These are phyloP conservation scores for Austrolebias charrua DNA, from an alignment of 2,797 vertebrate genomes.

Conservation along the genomic window DNA sequence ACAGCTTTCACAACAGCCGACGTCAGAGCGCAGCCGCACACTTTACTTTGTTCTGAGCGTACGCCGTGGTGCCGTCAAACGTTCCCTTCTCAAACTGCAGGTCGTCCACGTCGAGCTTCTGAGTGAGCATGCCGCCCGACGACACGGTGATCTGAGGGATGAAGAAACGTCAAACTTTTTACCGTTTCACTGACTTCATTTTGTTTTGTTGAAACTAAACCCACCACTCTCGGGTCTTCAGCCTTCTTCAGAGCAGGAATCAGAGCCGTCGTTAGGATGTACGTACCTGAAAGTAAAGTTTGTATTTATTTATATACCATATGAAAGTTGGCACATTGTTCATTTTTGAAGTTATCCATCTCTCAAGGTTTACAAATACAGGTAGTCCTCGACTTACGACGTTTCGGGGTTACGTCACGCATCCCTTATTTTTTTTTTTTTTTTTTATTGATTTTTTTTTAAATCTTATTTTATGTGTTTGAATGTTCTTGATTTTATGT, in stretches of 20 bases:
- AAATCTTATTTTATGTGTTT: no score
- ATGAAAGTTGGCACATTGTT: no score
- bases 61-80: conserved; percentile 85
- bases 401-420: no score
- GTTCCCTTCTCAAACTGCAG: conserved; percentile 81
- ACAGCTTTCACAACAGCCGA: background rate
- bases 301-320: no score
- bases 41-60: conserved; percentile 87
- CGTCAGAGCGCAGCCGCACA: background rate
- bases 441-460: no score
- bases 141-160: conserved; percentile 82
- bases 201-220: conserved; percentile 38
- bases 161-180: background rate
- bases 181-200: no score
- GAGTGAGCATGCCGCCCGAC: conserved; percentile 88
- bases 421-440: no score
- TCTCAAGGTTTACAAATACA: no score
- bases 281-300: conserved; percentile 75
- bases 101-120: conserved; percentile 82
- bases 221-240: conserved; percentile 85
- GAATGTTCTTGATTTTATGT: no score
- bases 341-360: no score
- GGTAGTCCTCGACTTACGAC: no score
- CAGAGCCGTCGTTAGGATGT: conserved; percentile 83
- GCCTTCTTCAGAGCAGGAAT: conserved; percentile 81